Evolutionary conservation across 2,888 invertebrate species (phyloP), one percentile per base, ranked within the genome.

Genomic region (Trissonchulus latispiculum): DNA sequence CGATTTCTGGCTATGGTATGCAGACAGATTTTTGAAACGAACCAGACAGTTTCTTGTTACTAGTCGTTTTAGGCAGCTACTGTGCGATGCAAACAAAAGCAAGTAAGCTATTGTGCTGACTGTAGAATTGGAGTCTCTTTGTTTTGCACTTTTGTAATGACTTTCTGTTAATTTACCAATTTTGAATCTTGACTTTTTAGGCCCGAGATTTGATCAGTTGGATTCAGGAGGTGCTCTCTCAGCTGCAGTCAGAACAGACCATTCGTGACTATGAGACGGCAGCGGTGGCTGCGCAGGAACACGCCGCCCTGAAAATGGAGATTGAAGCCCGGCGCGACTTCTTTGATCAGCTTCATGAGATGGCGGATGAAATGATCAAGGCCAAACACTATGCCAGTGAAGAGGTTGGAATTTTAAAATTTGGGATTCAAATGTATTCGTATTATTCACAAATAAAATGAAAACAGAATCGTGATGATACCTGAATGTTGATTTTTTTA

Each of bases 201-300:
- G 90, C 90, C 0, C 88, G 95, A 77, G 94, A 95, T 85, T 87
- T 96, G 75, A 89, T 90, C 78, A 90, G 90, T 32, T 97, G 95
- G 95, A 90, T 92, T 0, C 87, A 89, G 23, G 89, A 90, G 73
- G 86, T 93, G 23, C 88, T 92, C 23, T 88, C 90, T 0, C 87
- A 90, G 32, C 89, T 93, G 86, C 88, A 88, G 75, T 89, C 91
- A 0, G 90, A 92, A 79, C 90, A 91, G 79, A 90, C 90, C 81
- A 84, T 85, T 0, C 88, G 93, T 61, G 91, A 91, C 84, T 77
- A 81, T 37, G 81, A 75, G 77, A 77, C 33, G 1, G 71, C 59
- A 33, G 72, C 73, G 36, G 23, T 66, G 1, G 92, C 93, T 23
- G 92, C 93, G 81, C 90, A 90, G 0, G 93, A 94, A 81, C 91